Percentiles rank a stretch among this genome's conserved stretches.
Conservation (phyloP, 2,888 invertebrate species). For the Resseliella maxima region DNA sequence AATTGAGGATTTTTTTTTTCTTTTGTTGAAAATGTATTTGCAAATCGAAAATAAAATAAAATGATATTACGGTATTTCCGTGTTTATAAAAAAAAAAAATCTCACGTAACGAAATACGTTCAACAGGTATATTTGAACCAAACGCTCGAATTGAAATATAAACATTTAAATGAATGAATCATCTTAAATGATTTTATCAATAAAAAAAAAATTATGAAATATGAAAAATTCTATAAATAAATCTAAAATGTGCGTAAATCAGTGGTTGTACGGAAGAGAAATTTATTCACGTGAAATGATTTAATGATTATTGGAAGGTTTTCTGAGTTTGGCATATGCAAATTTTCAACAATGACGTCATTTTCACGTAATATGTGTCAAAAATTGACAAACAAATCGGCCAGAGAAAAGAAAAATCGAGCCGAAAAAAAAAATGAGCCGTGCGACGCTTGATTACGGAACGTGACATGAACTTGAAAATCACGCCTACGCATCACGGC, state of each 20-base stretch:
- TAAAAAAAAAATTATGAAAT: background rate
- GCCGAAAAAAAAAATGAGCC: too few species aligned
- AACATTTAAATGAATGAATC: too few species aligned
- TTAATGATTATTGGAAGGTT: background rate
- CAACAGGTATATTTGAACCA: too few species aligned
- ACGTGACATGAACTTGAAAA: conserved; percentile 43
- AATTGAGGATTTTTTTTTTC: background rate
- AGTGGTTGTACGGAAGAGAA: background rate
- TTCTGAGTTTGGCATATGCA: background rate
- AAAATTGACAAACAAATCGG: background rate
- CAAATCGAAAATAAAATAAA: background rate
- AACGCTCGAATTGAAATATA: too few species aligned
- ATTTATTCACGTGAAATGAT: background rate
- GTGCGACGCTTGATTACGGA: background rate
- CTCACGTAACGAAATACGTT: too few species aligned
- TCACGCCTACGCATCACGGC: conserved; percentile 49
- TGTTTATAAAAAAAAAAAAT: too few species aligned
- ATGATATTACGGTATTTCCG: too few species aligned
- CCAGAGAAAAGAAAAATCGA: background rate
- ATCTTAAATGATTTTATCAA: too few species aligned
- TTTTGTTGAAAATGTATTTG: background rate
- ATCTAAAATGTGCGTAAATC: background rate
- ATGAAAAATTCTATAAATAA: background rate
- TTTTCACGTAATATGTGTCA: conserved; percentile 3
- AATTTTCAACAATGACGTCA: conserved; percentile 11